Conservation (phyloP, 1,140 invertebrate species). For the Drosophila bipectinata region DNA sequence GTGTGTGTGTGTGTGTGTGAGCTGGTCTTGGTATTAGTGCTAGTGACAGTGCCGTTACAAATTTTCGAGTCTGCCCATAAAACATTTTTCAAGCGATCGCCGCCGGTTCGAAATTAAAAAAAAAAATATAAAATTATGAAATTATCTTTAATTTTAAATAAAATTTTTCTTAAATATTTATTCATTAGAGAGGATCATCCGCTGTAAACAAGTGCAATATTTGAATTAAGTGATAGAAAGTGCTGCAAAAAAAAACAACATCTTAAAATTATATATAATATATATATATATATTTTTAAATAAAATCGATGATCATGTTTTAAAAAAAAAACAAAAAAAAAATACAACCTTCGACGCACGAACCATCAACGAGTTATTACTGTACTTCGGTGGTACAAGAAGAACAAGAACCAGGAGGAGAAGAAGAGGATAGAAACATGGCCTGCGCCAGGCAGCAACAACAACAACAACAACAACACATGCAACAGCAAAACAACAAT, state of each 20-base stretch:
- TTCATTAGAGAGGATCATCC: slow-evolving; percentile 28
- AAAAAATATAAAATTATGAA: slow-evolving; percentile 22
- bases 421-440: slow-evolving; percentile 6
- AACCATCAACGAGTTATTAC: too few relatives aligned
- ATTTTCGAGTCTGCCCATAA: slow-evolving; percentile 62
- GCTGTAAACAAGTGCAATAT: slow-evolving; percentile 73
- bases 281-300: slow-evolving; percentile 9
- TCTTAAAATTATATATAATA: background rate
- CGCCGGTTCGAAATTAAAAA: slow-evolving; percentile 10
- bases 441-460: slow-evolving; percentile 51
- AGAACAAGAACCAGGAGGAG: too few relatives aligned
- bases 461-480: slow-evolving; percentile 15
- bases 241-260: too few relatives aligned
- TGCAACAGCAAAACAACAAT: slow-evolving; percentile 26
- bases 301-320: slow-evolving; percentile 33
- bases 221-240: slow-evolving; percentile 30
- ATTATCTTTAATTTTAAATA: slow-evolving; percentile 24
- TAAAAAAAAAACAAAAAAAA: slow-evolving; percentile 33
- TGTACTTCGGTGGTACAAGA: too few relatives aligned
- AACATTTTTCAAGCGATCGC: slow-evolving; percentile 35
- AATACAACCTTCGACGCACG: slow-evolving; percentile 18
- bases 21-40: too few relatives aligned
- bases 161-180: slow-evolving; percentile 9
- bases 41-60: slow-evolving; percentile 58
- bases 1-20: background rate